A percentile compares a stretch with the other conserved stretches of the same genome.
phyloP scores from a whole-genome alignment of 2,113 vertebrate species.

The Dryoscopus gambensis region DNA sequence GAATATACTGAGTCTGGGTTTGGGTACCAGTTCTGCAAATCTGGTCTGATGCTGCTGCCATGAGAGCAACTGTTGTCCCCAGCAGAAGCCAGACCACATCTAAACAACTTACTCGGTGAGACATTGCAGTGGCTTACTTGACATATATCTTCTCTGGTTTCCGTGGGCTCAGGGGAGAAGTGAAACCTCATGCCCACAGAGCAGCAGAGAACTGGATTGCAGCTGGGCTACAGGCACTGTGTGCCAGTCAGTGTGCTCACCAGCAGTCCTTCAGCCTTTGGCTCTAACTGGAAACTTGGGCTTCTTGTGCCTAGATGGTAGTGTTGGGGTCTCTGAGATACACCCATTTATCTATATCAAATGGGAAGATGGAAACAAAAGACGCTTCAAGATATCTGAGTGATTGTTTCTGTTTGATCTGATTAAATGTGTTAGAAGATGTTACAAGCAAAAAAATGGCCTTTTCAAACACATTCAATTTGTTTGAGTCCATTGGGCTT shows the following conservation, averaged over 20 bases:
- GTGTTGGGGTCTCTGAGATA: background rate
- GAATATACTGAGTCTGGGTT: background rate
- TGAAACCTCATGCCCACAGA: background rate
- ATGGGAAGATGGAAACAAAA: background rate
- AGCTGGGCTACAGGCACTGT: background rate
- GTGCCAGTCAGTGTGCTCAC: background rate
- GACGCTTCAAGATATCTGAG: background rate
- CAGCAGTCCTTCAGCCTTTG: background rate
- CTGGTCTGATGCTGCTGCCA: background rate
- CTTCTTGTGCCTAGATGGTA: background rate
- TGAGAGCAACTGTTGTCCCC: background rate
- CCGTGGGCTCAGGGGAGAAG: background rate
- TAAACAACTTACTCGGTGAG: background rate
- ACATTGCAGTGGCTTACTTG: background rate
- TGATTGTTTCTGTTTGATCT: background rate
- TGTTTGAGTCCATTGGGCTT: conserved; percentile 50
- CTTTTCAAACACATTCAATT: conserved; percentile 62
- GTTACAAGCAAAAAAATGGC: conserved; percentile 33
- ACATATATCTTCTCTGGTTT: background rate
- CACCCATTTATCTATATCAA: background rate
- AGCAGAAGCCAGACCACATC: background rate
- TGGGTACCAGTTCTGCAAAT: background rate
- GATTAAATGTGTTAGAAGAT: conserved; percentile 26
- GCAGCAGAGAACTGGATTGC: background rate
- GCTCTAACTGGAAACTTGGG: background rate